Conservation (phyloP, 1,140 invertebrate species). For the Plodia interpunctella region DNA sequence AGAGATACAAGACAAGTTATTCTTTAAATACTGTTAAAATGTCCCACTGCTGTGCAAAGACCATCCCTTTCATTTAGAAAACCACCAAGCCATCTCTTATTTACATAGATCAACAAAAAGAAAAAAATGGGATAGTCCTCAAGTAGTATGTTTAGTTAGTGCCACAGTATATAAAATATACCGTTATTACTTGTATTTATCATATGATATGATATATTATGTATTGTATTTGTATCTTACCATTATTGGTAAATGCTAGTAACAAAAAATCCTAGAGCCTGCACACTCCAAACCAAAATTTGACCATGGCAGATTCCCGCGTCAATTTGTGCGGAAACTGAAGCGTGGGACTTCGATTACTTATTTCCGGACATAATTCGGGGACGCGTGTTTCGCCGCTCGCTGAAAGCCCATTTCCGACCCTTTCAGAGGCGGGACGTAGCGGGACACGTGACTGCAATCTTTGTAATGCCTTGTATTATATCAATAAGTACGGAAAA, state of each 20-base stretch:
- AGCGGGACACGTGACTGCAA: not conserved
- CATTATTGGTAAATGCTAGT: not conserved
- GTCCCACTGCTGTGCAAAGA: no score
- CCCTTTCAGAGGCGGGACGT: not conserved
- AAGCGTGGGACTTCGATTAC: constrained; percentile 21
- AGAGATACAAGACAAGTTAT: no score
- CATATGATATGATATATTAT: no score
- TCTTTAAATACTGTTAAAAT: no score
- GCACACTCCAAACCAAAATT: not conserved
- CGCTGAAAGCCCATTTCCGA: constrained; percentile 38
- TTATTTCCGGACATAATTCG: constrained; percentile 41
- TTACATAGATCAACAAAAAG: no score
- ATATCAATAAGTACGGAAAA: not conserved
- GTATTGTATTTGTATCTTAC: no score
- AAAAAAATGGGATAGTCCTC: no score
- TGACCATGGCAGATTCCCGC: not conserved
- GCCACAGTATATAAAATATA: no score
- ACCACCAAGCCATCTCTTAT: no score
- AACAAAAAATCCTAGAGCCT: constrained; percentile 1
- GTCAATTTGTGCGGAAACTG: not conserved
- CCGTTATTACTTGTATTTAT: no score
- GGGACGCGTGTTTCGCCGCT: constrained; percentile 23
- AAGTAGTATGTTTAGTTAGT: no score
- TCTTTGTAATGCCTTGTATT: not conserved
- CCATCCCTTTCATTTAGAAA: no score